phyloP scores from a whole-genome alignment of 64 coral and sea anemone species.

The Pocillopora damicornis region DNA sequence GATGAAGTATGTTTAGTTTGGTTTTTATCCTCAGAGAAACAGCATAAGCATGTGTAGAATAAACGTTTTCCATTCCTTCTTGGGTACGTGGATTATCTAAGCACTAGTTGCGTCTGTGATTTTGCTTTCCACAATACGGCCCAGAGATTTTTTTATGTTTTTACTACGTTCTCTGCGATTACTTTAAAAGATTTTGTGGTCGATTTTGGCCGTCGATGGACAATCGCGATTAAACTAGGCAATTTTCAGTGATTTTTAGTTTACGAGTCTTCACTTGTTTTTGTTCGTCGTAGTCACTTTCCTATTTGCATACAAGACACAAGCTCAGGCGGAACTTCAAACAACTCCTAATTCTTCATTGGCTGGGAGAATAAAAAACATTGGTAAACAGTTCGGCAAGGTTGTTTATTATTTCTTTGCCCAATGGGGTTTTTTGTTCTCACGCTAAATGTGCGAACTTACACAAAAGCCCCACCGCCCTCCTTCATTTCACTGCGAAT shows the following conservation, averaged over 20 bases:
- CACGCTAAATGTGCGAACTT: neutral
- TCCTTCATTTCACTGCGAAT: neutral
- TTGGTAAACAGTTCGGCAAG: neutral
- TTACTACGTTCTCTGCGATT: neutral
- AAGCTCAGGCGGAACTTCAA: conserved; percentile 3
- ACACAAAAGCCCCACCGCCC: neutral
- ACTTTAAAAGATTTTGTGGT: neutral
- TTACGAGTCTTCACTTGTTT: conserved; percentile 12
- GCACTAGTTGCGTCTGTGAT: conserved; percentile 4
- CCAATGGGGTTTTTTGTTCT: conserved; percentile 30
- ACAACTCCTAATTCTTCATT: neutral
- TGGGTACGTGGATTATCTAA: neutral
- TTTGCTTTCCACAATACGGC: neutral
- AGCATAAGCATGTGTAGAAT: neutral
- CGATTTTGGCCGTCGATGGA: neutral
- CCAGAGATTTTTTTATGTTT: conserved; percentile 1
- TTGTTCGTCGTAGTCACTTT: conserved; percentile 1
- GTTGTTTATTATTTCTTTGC: conserved; percentile 24
- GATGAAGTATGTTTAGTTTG: neutral
- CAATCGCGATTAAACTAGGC: neutral
- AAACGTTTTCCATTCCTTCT: neutral
- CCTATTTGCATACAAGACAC: conserved; percentile 24
- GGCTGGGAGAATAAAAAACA: conserved; percentile 12
- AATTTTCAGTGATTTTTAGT: conserved; percentile 27
- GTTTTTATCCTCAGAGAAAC: neutral